phyloP scores from a whole-genome alignment of 2,797 vertebrate genomes.

The Apodemus agrarius region DNA sequence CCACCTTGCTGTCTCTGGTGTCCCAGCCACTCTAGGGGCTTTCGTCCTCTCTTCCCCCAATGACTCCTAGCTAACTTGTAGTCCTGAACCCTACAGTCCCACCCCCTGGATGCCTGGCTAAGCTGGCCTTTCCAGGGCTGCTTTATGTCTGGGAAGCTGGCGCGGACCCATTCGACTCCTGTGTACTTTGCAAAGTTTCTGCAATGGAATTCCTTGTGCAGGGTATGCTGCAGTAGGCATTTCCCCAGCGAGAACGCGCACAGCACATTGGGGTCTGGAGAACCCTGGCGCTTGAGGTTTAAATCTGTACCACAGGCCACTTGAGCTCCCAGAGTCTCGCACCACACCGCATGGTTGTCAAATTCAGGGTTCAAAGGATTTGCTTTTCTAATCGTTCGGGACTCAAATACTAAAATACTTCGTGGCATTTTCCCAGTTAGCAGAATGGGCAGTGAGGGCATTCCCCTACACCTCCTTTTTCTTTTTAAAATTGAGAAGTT shows the following conservation, averaged over 20 bases:
- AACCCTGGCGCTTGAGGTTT: background rate
- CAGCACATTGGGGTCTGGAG: background rate
- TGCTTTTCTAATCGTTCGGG: background rate
- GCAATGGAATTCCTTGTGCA: background rate
- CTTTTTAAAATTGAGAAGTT: too few species aligned
- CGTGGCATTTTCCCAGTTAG: background rate
- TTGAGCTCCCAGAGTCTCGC: accelerated
- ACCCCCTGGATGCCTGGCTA: background rate
- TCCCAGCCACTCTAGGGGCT: background rate
- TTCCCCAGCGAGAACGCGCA: background rate
- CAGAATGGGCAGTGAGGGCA: background rate
- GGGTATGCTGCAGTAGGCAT: background rate
- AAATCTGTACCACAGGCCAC: background rate
- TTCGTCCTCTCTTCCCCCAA: background rate
- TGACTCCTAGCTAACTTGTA: background rate
- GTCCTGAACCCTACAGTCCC: background rate
- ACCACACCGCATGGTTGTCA: background rate
- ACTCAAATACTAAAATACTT: background rate
- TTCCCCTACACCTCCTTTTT: too few species aligned
- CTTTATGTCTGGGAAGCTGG: background rate
- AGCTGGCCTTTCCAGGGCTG: background rate
- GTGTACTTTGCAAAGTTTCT: background rate
- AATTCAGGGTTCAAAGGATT: background rate
- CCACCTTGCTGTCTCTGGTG: background rate
- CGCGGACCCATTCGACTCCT: accelerated